A percentile compares a stretch with the other conserved stretches of the same genome.
These are phyloP conservation scores for Chaetorhynchus papuensis DNA, from an alignment of 2,113 vertebrate species.

Conservation along the genomic window DNA sequence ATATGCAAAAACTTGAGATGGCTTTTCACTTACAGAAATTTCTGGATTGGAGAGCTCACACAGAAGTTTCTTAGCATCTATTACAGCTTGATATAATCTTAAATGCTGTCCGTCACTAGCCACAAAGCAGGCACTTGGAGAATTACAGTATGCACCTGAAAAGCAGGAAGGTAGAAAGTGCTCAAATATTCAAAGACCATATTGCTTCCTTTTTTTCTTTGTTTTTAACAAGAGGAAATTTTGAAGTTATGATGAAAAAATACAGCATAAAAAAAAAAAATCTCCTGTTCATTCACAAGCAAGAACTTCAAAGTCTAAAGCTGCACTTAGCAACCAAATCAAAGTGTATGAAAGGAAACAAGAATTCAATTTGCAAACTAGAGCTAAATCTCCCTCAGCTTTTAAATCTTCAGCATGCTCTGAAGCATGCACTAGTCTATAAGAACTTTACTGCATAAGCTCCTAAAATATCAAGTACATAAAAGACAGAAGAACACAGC, in stretches of 20 bases:
- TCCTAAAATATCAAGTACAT: not conserved
- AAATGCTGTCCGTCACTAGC: conserved; percentile 93
- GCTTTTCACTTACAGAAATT: conserved; percentile 86
- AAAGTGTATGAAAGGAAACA: not conserved
- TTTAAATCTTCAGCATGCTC: not conserved
- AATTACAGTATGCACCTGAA: conserved; percentile 93
- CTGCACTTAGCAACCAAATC: not conserved
- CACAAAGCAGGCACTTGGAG: conserved; percentile 97
- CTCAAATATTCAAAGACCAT: not conserved
- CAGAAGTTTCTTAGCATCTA: conserved; percentile 94
- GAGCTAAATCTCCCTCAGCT: not conserved
- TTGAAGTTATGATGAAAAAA: not conserved
- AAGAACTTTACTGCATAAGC: not conserved
- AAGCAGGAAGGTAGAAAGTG: not conserved
- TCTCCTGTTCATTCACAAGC: not conserved
- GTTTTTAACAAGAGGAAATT: not conserved
- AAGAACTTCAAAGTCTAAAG: not conserved
- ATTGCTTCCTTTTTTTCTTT: not conserved
- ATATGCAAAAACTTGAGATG: not conserved
- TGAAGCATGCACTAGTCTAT: not conserved
- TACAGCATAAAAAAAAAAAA: not conserved
- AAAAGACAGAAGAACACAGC: not conserved
- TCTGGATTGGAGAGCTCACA: conserved; percentile 94
- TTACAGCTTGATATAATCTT: conserved; percentile 94
- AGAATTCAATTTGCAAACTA: not conserved